phyloP scores from a whole-genome alignment of 2,113 vertebrate genomes.

The Aldabrachelys gigantea region DNA sequence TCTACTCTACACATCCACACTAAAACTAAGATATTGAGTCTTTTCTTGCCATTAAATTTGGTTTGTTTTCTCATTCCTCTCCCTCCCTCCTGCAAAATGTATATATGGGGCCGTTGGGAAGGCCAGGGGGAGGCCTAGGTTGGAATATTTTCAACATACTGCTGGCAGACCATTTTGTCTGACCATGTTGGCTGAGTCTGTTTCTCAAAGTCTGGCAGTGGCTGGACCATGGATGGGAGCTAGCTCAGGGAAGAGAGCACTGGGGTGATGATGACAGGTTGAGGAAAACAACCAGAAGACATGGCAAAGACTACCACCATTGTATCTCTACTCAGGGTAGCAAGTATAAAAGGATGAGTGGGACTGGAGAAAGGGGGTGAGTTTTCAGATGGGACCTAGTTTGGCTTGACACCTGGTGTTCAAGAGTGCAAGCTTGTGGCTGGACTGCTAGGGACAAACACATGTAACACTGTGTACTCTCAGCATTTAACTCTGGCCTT shows the following conservation, averaged over 20 bases:
- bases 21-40: constrained; percentile 32
- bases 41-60: constrained; percentile 14
- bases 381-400: not conserved
- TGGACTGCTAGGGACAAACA: not conserved
- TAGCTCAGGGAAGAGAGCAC: not conserved
- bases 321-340: not conserved
- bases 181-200: not conserved
- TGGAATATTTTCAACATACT: not conserved
- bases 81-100: not conserved
- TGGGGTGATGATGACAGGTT: not conserved
- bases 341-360: not conserved
- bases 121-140: not conserved
- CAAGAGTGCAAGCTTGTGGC: not conserved
- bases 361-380: not conserved
- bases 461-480: not conserved
- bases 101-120: not conserved
- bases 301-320: not conserved
- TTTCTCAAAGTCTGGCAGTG: not conserved
- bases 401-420: not conserved
- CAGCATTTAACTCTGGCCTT: not conserved
- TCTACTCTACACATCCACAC: not conserved
- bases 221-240: not conserved
- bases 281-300: not conserved
- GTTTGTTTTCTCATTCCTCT: not conserved
- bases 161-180: not conserved